Conservation (phyloP, 2,888 invertebrate species). For the Artemia sp. region DNA sequence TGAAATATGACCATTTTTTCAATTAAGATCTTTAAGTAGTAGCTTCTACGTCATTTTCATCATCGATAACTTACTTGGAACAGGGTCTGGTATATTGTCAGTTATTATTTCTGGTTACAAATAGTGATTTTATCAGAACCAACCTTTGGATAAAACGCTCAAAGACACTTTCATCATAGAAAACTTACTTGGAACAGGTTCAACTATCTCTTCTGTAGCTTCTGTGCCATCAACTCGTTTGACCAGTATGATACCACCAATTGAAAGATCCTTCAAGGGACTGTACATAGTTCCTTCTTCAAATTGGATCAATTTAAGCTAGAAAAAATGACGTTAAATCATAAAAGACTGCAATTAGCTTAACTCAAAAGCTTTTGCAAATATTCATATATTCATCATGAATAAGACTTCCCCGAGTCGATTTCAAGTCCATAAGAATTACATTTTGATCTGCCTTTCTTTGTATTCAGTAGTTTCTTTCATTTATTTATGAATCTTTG, state of each 20-base stretch:
- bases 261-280: conserved; percentile 75
- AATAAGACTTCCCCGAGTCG: too few relatives aligned
- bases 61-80: too few relatives aligned
- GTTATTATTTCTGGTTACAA: conserved; percentile 21
- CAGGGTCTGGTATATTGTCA: neutral
- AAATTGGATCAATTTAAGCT: conserved; percentile 47
- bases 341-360: neutral
- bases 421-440: too few relatives aligned
- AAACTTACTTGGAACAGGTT: conserved; percentile 55
- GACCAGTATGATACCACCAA: conserved; percentile 92
- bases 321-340: conserved; percentile 24
- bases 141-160: neutral
- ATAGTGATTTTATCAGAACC: too few relatives aligned
- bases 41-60: too few relatives aligned
- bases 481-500: too few relatives aligned
- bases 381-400: too few relatives aligned
- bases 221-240: conserved; percentile 44
- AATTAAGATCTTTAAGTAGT: too few relatives aligned
- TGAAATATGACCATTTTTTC: too few relatives aligned
- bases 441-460: too few relatives aligned
- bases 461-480: too few relatives aligned
- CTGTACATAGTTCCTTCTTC: conserved; percentile 62
- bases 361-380: too few relatives aligned
- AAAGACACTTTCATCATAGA: neutral
- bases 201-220: conserved; percentile 73